Conservation (phyloP, 2,888 invertebrate genomes). For the Drosophila acutilabella region DNA sequence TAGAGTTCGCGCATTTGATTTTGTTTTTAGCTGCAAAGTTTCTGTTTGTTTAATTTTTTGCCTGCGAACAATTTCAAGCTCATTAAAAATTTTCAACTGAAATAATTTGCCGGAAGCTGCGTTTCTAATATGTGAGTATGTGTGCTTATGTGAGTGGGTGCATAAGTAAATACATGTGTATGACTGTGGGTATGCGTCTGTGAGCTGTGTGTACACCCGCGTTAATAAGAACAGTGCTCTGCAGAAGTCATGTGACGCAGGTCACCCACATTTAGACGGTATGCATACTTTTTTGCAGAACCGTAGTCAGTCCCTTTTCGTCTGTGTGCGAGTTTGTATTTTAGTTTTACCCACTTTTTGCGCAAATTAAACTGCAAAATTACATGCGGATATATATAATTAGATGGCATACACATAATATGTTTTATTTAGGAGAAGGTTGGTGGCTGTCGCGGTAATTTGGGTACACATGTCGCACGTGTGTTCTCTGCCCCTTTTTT, state of each 20-base stretch:
- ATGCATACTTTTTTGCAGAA: slow-evolving; percentile 18
- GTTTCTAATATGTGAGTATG: slow-evolving; percentile 39
- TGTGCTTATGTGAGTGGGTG: slow-evolving; percentile 12
- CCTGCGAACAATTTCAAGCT: slow-evolving; percentile 68
- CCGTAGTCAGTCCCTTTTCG: slow-evolving; percentile 26
- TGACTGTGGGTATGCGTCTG: slow-evolving; percentile 18
- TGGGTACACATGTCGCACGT: slow-evolving; percentile 47
- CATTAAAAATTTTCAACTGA: slow-evolving; percentile 81
- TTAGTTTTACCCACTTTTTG: slow-evolving; percentile 64
- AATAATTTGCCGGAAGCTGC: slow-evolving; percentile 76
- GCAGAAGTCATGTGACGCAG: slow-evolving; percentile 23
- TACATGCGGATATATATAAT: slow-evolving; percentile 75
- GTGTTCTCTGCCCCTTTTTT: neutral
- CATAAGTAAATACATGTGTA: slow-evolving; percentile 2
- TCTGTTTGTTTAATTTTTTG: slow-evolving; percentile 43
- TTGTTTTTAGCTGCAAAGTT: slow-evolving; percentile 29
- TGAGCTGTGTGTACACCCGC: slow-evolving; percentile 36
- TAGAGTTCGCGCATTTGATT: slow-evolving; percentile 29
- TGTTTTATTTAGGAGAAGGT: slow-evolving; percentile 56
- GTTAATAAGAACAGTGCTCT: slow-evolving; percentile 51
- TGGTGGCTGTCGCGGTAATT: slow-evolving; percentile 40
- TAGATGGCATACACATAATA: slow-evolving; percentile 64
- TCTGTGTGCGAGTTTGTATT: slow-evolving; percentile 45
- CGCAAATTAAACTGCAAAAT: slow-evolving; percentile 68
- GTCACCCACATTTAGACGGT: neutral